phyloP scores from a whole-genome alignment of 2,888 invertebrate genomes.

The Caenorhabditis doughertyi region DNA sequence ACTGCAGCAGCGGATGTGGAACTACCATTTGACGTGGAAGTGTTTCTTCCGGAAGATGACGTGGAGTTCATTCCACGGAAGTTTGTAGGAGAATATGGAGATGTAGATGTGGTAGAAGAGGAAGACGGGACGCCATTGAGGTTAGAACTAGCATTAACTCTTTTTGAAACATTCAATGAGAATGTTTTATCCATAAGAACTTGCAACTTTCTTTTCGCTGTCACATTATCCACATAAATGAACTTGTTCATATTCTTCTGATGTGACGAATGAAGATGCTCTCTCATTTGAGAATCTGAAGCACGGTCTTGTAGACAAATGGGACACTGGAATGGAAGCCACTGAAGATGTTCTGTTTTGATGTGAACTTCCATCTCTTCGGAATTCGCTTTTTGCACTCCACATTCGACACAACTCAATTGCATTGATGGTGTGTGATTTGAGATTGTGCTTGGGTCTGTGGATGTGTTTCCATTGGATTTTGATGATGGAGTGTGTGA shows the following conservation, averaged over 20 bases:
- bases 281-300: slow-evolving; percentile 81
- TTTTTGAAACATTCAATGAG: slow-evolving; percentile 50
- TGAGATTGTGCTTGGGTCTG: slow-evolving; percentile 54
- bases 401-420: slow-evolving; percentile 80
- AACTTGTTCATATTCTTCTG: slow-evolving; percentile 79
- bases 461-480: slow-evolving; percentile 8
- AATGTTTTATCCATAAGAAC: slow-evolving; percentile 76
- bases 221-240: slow-evolving; percentile 80
- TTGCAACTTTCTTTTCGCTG: slow-evolving; percentile 79
- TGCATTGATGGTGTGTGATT: slow-evolving; percentile 74
- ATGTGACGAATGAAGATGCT: slow-evolving; percentile 80
- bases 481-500: not conserved
- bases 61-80: slow-evolving; percentile 37
- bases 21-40: slow-evolving; percentile 45
- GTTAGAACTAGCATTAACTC: slow-evolving; percentile 32
- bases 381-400: slow-evolving; percentile 74
- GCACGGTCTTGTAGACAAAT: slow-evolving; percentile 78
- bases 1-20: not conserved
- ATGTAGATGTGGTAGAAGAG: slow-evolving; percentile 32
- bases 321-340: slow-evolving; percentile 82
- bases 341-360: slow-evolving; percentile 80
- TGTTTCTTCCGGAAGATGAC: slow-evolving; percentile 58
- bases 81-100: slow-evolving; percentile 42
- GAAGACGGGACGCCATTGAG: not conserved
- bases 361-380: slow-evolving; percentile 81